These are phyloP conservation scores for Danio rerio DNA, from an alignment of 2,113 vertebrate genomes.

Conservation along the genomic window DNA sequence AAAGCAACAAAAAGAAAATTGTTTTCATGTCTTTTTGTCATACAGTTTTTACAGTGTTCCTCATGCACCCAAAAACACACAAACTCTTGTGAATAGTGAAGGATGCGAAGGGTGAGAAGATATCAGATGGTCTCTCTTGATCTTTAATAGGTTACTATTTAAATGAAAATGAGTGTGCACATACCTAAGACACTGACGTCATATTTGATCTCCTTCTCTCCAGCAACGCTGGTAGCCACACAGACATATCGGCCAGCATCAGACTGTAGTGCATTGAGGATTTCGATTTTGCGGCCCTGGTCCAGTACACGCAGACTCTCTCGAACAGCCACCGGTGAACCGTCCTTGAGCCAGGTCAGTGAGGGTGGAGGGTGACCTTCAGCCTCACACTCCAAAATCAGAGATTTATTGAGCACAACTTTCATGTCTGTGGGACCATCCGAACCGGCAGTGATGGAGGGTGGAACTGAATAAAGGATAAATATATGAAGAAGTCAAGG, in stretches of 20 bases:
- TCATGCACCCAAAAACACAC: neutral
- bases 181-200: constrained; percentile 90
- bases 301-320: constrained; percentile 78
- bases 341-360: constrained; percentile 93
- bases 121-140: neutral
- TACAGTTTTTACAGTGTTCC: too few relatives aligned
- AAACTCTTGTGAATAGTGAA: constrained; percentile 15
- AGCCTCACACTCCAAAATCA: constrained; percentile 88
- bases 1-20: too few relatives aligned
- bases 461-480: constrained; percentile 82
- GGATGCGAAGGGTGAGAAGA: neutral
- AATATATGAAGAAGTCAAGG: neutral
- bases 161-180: neutral
- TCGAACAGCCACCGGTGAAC: constrained; percentile 81
- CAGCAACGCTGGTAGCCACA: constrained; percentile 91
- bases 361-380: constrained; percentile 87
- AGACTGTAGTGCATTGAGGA: constrained; percentile 71
- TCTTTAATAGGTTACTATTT: neutral
- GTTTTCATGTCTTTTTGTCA: too few relatives aligned
- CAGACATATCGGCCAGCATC: constrained; percentile 88
- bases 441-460: constrained; percentile 80
- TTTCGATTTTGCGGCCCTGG: constrained; percentile 85
- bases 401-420: constrained; percentile 79
- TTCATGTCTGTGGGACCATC: constrained; percentile 78
- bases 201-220: constrained; percentile 90